Conservation (phyloP, 2,888 invertebrate species). For the Unio delphinus region DNA sequence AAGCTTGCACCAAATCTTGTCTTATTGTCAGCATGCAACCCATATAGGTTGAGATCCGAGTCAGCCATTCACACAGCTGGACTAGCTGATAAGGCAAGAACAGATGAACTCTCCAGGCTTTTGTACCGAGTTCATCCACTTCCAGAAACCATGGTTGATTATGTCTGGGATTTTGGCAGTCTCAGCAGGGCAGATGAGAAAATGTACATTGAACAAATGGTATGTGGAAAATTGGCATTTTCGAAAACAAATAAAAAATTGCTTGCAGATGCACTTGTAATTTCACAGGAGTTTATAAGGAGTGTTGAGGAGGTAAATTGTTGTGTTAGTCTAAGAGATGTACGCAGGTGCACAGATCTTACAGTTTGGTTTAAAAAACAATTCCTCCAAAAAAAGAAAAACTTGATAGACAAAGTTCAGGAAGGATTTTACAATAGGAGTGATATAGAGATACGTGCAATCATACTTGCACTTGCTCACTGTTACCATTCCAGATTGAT, state of each 20-base stretch:
- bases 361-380: slow-evolving; percentile 16
- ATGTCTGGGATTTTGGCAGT: slow-evolving; percentile 53
- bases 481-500: slow-evolving; percentile 38
- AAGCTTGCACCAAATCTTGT: slow-evolving; percentile 41
- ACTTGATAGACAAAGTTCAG: no score
- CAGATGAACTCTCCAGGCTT: slow-evolving; percentile 44
- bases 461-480: slow-evolving; percentile 32
- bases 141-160: slow-evolving; percentile 51
- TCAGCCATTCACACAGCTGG: slow-evolving; percentile 39
- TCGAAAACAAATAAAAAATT: slow-evolving; percentile 14
- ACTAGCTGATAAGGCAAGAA: slow-evolving; percentile 38
- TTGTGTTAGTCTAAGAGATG: slow-evolving; percentile 32
- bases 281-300: slow-evolving; percentile 26
- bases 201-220: slow-evolving; percentile 32
- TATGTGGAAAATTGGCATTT: slow-evolving; percentile 10
- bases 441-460: slow-evolving; percentile 7
- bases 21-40: slow-evolving; percentile 51
- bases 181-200: slow-evolving; percentile 41
- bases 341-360: slow-evolving; percentile 22
- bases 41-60: slow-evolving; percentile 39
- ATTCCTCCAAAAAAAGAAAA: no score
- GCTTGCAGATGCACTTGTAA: slow-evolving; percentile 15
- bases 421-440: no score
- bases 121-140: slow-evolving; percentile 51
- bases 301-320: slow-evolving; percentile 9